A percentile compares a stretch with the other conserved stretches of the same genome.
phyloP scores from a whole-genome alignment of 2,113 vertebrate species.

The Daubentonia madagascariensis region DNA sequence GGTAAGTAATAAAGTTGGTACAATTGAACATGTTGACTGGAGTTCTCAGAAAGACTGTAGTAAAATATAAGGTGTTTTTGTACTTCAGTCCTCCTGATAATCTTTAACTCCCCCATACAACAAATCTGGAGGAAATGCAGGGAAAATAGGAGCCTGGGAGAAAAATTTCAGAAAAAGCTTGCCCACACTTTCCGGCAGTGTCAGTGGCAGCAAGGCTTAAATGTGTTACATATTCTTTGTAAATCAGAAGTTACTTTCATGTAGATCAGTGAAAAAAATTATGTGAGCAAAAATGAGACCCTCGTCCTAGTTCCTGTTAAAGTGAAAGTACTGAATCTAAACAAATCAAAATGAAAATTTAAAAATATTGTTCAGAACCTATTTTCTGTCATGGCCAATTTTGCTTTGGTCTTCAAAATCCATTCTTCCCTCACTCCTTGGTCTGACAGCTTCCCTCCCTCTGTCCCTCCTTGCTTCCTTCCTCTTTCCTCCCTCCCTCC shows the following conservation, averaged over 20 bases:
- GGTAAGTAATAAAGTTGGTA: not conserved
- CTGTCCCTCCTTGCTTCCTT: rapidly evolving
- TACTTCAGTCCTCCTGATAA: not conserved
- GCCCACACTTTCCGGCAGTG: not conserved
- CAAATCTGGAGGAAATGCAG: not conserved
- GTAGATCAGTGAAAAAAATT: not conserved
- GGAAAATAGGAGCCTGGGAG: not conserved
- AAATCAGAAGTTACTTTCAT: not conserved
- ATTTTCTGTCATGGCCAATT: not conserved
- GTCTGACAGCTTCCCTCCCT: not conserved
- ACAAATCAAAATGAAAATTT: not conserved
- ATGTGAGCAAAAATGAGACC: not conserved
- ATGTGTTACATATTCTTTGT: not conserved
- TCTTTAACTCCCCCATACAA: not conserved
- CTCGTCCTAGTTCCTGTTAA: not conserved
- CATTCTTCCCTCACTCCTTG: not conserved
- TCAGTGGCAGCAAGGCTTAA: not conserved
- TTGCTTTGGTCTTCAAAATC: not conserved
- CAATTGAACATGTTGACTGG: not conserved
- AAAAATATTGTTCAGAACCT: not conserved
- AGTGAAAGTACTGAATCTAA: not conserved
- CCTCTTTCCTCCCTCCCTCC: too few species aligned
- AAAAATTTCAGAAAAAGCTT: not conserved
- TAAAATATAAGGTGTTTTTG: not conserved
- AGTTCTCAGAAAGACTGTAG: not conserved